Percentiles rank a stretch among this genome's conserved stretches.
Evolutionary conservation across 2,113 vertebrate species (phyloP).

Genomic region (Pungitius pungitius): DNA sequence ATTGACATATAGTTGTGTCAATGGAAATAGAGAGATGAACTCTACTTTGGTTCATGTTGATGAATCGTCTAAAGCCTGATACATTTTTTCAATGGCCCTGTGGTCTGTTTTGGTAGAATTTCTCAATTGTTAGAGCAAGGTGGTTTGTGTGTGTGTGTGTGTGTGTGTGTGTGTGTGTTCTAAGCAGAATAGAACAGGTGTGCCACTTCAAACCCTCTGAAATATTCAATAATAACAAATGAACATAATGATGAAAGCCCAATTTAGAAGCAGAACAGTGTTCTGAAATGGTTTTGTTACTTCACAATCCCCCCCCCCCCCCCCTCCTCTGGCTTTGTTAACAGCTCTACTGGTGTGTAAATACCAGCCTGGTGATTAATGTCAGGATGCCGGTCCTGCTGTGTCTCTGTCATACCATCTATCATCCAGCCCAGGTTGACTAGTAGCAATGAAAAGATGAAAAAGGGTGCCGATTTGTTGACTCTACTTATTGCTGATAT

Average conservation of each 20-base stretch:
- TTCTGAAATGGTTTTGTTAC: constrained; percentile 34
- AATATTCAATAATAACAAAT: constrained; percentile 43
- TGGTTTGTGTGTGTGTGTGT: constrained; percentile 43
- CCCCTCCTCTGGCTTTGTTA: constrained; percentile 29
- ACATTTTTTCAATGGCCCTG: too few species aligned
- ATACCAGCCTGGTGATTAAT: constrained; percentile 72
- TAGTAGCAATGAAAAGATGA: constrained; percentile 54
- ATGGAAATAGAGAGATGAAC: constrained; percentile 11
- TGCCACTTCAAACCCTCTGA: constrained; percentile 1
- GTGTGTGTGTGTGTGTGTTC: constrained; percentile 30
- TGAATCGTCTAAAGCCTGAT: constrained; percentile 1
- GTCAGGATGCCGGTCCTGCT: constrained; percentile 56
- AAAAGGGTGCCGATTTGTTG: neutral
- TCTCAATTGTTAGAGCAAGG: constrained; percentile 53
- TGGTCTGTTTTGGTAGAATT: constrained; percentile 37
- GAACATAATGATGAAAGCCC: constrained; percentile 38
- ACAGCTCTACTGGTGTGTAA: constrained; percentile 56
- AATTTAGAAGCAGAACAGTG: constrained; percentile 9
- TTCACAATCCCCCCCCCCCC: constrained; percentile 4
- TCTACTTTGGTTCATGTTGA: neutral
- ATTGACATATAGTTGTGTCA: constrained; percentile 28
- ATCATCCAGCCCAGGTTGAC: constrained; percentile 62
- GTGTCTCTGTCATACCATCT: constrained; percentile 64
- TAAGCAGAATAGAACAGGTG: constrained; percentile 46
- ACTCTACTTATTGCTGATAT: neutral